phyloP scores from a whole-genome alignment of 2,113 vertebrate genomes.

The Bos javanicus region DNA sequence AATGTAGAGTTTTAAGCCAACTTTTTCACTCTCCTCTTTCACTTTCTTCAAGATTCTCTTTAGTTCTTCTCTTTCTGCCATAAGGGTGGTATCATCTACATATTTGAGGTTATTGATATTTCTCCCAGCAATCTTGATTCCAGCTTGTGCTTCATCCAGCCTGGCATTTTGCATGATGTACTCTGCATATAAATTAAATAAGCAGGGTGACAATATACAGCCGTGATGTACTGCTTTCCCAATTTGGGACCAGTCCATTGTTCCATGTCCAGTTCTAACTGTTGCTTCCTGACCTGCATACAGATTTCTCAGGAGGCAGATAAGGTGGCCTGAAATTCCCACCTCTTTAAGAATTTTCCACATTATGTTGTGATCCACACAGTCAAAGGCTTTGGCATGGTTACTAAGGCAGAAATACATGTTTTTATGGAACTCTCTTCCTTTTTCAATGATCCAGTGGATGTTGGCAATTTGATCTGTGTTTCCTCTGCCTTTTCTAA shows the following conservation, averaged over 20 bases:
- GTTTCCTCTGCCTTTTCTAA: neutral
- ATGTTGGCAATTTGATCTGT: neutral
- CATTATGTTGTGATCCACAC: neutral
- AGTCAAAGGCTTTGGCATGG: neutral
- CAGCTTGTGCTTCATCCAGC: neutral
- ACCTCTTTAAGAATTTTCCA: neutral
- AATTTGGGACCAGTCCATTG: neutral
- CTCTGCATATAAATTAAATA: neutral
- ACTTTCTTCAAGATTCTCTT: neutral
- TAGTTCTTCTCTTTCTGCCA: neutral
- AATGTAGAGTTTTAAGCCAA: neutral
- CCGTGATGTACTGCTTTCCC: neutral
- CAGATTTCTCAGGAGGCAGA: neutral
- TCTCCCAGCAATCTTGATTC: neutral
- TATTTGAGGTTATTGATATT: neutral
- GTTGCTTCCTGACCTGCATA: neutral
- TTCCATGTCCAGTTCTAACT: neutral
- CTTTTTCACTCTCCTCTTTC: neutral
- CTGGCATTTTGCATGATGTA: neutral
- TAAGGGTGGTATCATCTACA: neutral
- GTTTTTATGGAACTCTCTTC: neutral
- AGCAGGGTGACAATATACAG: neutral
- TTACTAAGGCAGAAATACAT: neutral
- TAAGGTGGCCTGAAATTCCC: neutral
- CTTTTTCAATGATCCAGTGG: neutral